A percentile compares a stretch with the other conserved stretches of the same genome.
phyloP scores from a whole-genome alignment of 92 coral and sea anemone genomes.

The Porites evermanni region DNA sequence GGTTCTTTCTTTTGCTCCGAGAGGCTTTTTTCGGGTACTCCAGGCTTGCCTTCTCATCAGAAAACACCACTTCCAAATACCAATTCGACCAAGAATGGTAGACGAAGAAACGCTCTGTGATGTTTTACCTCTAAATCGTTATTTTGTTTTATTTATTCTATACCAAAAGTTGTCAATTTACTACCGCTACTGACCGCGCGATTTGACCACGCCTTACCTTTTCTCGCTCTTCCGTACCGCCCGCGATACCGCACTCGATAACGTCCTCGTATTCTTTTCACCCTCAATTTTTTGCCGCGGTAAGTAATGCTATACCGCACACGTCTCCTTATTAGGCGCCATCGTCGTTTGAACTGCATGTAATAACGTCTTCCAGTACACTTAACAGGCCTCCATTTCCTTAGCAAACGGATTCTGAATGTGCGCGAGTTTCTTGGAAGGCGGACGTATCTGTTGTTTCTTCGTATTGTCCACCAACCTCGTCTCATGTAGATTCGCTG shows the following conservation, averaged over 20 bases:
- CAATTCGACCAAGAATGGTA: no score
- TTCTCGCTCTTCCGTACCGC: constrained; percentile 1
- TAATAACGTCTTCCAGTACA: background rate
- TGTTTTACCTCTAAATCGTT: no score
- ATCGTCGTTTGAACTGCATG: constrained; percentile 1
- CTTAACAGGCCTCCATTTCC: constrained; percentile 21
- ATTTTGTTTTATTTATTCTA: no score
- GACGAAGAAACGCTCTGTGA: no score
- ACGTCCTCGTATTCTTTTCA: constrained; percentile 4
- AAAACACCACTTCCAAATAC: no score
- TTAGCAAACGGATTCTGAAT: constrained; percentile 1
- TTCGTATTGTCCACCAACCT: constrained; percentile 17
- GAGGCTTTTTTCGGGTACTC: no score
- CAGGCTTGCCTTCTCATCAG: no score
- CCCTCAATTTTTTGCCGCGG: constrained; percentile 6
- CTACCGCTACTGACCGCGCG: no score
- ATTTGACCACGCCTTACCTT: constrained; percentile 4
- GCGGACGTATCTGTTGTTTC: background rate
- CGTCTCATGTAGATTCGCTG: constrained; percentile 30
- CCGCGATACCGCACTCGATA: constrained; percentile 17
- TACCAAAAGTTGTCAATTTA: no score
- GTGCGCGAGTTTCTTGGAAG: constrained; percentile 16
- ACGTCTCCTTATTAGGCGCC: background rate
- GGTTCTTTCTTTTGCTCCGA: no score
- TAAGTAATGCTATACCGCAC: background rate